Conservation (phyloP, 2,113 vertebrate species). For the Calidris pugnax region DNA sequence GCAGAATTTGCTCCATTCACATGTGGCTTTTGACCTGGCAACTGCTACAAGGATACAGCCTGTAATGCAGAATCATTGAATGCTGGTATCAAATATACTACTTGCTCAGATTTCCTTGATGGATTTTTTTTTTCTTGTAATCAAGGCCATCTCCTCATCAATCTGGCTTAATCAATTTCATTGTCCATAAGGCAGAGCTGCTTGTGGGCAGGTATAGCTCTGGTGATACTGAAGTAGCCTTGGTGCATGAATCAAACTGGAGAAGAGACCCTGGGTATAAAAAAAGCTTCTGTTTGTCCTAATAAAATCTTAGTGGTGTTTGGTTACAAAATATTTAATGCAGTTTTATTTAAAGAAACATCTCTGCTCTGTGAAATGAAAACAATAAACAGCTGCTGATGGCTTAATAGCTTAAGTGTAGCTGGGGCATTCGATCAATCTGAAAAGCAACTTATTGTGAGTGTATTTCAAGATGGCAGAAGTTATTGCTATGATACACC, state of each 20-base stretch:
- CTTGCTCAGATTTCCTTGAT: background rate
- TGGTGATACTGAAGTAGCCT: background rate
- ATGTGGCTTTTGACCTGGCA: background rate
- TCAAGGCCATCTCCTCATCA: background rate
- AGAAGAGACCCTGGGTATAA: background rate
- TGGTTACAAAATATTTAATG: background rate
- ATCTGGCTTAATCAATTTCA: background rate
- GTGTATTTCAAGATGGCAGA: background rate
- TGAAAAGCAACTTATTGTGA: slow-evolving; percentile 10
- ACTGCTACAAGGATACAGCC: background rate
- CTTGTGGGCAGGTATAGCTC: background rate
- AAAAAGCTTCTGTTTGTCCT: background rate
- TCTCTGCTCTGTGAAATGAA: slow-evolving; percentile 5
- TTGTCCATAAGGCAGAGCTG: background rate
- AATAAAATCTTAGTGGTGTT: background rate
- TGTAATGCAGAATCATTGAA: background rate
- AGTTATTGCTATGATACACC: background rate
- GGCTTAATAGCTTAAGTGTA: slow-evolving; percentile 10
- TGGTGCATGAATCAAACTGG: background rate
- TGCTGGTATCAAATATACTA: background rate
- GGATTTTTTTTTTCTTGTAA: background rate
- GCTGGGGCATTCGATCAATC: background rate
- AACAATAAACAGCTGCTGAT: slow-evolving; percentile 41
- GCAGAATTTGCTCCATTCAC: background rate
- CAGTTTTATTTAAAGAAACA: background rate